Evolutionary conservation across 2,888 invertebrate species (phyloP).

Genomic region (Dolichomitus sp.): DNA sequence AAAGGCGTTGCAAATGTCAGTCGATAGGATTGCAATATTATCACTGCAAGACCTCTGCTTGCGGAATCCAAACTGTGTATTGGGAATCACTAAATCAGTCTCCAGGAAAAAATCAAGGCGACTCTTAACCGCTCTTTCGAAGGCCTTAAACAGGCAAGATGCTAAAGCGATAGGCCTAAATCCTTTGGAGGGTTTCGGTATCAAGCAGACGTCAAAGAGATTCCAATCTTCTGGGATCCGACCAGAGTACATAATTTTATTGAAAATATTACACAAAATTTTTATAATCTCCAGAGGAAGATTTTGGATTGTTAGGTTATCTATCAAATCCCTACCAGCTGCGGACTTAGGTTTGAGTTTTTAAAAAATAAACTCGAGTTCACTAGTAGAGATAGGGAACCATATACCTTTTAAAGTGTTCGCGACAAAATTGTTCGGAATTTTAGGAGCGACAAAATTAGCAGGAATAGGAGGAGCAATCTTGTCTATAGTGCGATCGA

Average conservation of each 20-base stretch:
- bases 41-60: conserved; percentile 44
- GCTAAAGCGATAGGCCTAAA: conserved; percentile 17
- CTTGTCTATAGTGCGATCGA: conserved; percentile 22
- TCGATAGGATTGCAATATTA: conserved; percentile 32
- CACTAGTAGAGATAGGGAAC: conserved; percentile 5
- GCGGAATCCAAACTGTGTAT: conserved; percentile 43
- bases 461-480: neutral
- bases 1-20: conserved; percentile 45
- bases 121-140: conserved; percentile 37
- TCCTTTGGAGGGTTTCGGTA: no score
- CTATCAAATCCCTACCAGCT: conserved; percentile 27
- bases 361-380: conserved; percentile 8
- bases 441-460: neutral
- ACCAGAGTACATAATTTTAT: conserved; percentile 32
- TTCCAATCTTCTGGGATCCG: conserved; percentile 32
- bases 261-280: conserved; percentile 9
- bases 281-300: neutral
- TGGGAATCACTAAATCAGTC: conserved; percentile 2
- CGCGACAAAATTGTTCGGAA: neutral
- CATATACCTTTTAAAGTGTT: conserved; percentile 15
- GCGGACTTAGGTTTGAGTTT: conserved; percentile 16
- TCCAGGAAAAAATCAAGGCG: conserved; percentile 47
- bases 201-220: neutral
- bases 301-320: conserved; percentile 2
- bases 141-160: conserved; percentile 34